Evolutionary conservation across 1,140 invertebrate genomes (phyloP), one percentile per base, ranked within the genome.

Genomic region (Leptopilina boulardi): DNA sequence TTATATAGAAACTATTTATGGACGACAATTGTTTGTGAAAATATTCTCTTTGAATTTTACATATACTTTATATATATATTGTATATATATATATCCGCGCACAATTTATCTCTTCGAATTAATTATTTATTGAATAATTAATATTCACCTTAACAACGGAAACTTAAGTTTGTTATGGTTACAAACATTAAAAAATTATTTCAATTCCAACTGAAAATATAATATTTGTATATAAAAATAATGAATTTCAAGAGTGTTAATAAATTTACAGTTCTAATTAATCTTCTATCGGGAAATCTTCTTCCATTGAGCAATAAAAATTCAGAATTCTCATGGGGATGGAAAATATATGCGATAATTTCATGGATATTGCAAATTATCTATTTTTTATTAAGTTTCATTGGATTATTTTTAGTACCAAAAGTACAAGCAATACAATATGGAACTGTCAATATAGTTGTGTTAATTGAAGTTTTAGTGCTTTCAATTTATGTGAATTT

Each of bases 161-260:
- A 59, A 26, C 9, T 54, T 2, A n/a, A 15, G 13, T 66, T 66
- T 59, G 23, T 59, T 66, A 23, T 34, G 23, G 13, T 30, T 66
- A 15, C 11, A n/a, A 15, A 18, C 23, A 13, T 2, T 66, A 6
- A 2, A 30, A 23, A 23, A 13, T 59, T 59, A 2, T 11, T 59
- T 26, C 13, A 26, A 10, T 6, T 5, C n/a, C 11, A 13, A 2
- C 15, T 38, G 34, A 38, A 38, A 38, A 38, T 38, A 38, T n/a
- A n/a, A n/a, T n/a, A n/a, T n/a, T n/a, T n/a, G n/a, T n/a, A n/a
- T n/a, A 38, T 38, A 38, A 38, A 8, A 38, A 5, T 23, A 30
- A 84, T 85, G 71, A 21, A 85, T 76, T 86, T 85, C 42, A 26
- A 23, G 71, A 83, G 38, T n/a, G 54, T 73, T 3, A 88, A 80